These are phyloP conservation scores for Anableps anableps DNA, from an alignment of 2,797 vertebrate species.

Conservation along the genomic window DNA sequence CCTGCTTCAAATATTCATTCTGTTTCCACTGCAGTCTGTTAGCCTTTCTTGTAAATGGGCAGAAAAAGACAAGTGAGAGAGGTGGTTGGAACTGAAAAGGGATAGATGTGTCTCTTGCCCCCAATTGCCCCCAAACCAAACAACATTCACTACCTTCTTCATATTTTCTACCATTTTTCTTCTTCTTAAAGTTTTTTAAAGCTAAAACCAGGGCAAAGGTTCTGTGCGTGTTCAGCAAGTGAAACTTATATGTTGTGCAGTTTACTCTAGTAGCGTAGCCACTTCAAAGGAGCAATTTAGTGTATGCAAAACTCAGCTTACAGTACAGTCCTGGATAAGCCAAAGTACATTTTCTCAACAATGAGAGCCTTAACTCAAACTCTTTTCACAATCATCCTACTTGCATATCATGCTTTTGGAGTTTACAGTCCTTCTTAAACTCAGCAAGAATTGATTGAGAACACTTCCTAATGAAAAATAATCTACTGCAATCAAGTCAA, in stretches of 20 bases:
- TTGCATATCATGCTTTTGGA: not conserved
- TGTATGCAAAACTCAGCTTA: not conserved
- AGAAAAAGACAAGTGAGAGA: constrained; percentile 44
- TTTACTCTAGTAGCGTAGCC: not conserved
- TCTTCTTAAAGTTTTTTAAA: not conserved
- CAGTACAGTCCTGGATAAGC: not conserved
- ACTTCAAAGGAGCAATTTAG: not conserved
- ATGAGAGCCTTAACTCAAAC: not conserved
- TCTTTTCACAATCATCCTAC: not conserved
- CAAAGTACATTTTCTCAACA: not conserved
- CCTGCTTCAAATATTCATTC: constrained; percentile 22
- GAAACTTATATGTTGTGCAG: not conserved
- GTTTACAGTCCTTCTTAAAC: not conserved
- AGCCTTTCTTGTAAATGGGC: constrained; percentile 44
- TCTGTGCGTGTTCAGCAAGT: not conserved
- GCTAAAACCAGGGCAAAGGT: not conserved
- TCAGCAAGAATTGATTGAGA: not conserved
- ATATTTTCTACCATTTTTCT: not conserved
- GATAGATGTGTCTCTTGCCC: constrained; percentile 45
- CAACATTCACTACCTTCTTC: not conserved
- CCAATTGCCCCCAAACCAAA: constrained; percentile 33
- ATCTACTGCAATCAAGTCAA: not conserved
- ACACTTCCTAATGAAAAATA: no score
- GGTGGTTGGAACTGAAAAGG: constrained; percentile 26
- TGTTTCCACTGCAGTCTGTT: constrained; percentile 12